Evolutionary conservation across 2,888 invertebrate genomes (phyloP).

Genomic region (Acleris cristana): DNA sequence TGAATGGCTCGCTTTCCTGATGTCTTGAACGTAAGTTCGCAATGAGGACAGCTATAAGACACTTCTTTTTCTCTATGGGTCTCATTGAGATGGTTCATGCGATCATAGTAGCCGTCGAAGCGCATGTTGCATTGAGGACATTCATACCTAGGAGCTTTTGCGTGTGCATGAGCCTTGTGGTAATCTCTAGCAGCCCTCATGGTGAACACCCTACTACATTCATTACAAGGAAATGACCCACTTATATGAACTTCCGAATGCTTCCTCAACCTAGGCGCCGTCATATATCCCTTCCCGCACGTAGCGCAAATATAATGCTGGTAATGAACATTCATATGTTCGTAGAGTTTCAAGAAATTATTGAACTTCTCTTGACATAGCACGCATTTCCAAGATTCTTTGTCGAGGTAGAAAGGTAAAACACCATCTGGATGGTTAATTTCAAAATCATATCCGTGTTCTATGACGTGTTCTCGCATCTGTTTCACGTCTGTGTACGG

Average conservation of each 20-base stretch:
- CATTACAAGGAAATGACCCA: conserved; percentile 71
- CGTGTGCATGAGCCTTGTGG: conserved; percentile 67
- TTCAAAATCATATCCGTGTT: conserved; percentile 65
- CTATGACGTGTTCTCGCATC: conserved; percentile 63
- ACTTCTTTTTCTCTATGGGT: conserved; percentile 69
- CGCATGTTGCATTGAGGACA: conserved; percentile 73
- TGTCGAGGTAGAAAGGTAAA: conserved; percentile 67
- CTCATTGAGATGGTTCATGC: conserved; percentile 71
- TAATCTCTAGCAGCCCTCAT: conserved; percentile 71
- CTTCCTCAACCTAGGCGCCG: conserved; percentile 69
- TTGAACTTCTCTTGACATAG: conserved; percentile 69
- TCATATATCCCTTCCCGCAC: conserved; percentile 77
- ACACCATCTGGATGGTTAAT: conserved; percentile 69
- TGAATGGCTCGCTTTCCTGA: conserved; percentile 70
- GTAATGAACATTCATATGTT: conserved; percentile 76
- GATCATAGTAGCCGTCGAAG: conserved; percentile 69
- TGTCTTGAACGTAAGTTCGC: conserved; percentile 68
- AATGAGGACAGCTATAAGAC: conserved; percentile 65
- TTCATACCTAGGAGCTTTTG: conserved; percentile 69
- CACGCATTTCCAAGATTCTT: conserved; percentile 70
- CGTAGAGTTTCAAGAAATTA: conserved; percentile 73
- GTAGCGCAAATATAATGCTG: conserved; percentile 75
- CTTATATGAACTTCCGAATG: conserved; percentile 72
- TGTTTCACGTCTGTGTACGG: conserved; percentile 55
- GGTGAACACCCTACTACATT: conserved; percentile 65